Base-by-base conservation (phyloP, 1,140 invertebrate species). In the Papilio polytes region DNA sequence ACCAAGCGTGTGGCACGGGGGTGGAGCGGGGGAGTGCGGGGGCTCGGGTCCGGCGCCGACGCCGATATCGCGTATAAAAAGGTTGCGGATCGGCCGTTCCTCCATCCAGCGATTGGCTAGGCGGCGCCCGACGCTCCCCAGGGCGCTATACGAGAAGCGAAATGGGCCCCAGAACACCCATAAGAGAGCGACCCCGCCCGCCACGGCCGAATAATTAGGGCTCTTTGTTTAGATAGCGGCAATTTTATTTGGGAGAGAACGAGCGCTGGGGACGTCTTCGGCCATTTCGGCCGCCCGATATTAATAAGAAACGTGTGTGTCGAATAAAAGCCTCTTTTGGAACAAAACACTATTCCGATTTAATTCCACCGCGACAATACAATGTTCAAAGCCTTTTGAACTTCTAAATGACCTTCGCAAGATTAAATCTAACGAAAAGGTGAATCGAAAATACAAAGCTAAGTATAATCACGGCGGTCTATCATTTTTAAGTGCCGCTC, bases 171-270 rank as follows among this genome's bases (percentile, higher is more conserved):
- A 88, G 91, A 94, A 94, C 94, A 94, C 93, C 94, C 95, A 94
- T 95, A 95, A 95, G 94, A 94, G 93, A 95, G 92, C 92, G 91
- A 94, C 95, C 93, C 93, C 94, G 91, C 93, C 94, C 94, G 94
- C 94, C 94, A 94, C 93, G 93, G 94, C 93, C 95, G 95, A 95
- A 95, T 95, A 95, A 95, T 95, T 95, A 95, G 95, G 94, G 95
- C 95, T 95, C 95, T 95, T 95, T 95, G 95, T 95, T 95, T 95
- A 95, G 94, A 95, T 95, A 95, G 94, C 94, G 91, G 92, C 95
- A 95, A 94, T 95, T 95, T 95, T 95, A 95, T 95, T 95, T 95
- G 94, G 94, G 92, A 94, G 93, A 94, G 92, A 94, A 90, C 94
- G 90, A 91, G 87, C 92, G 87, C 91, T 87, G 80, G 92, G 93